Evolutionary conservation across 2,888 invertebrate species (phyloP).

Genomic region (Liopterus haemorrhoidalis): DNA sequence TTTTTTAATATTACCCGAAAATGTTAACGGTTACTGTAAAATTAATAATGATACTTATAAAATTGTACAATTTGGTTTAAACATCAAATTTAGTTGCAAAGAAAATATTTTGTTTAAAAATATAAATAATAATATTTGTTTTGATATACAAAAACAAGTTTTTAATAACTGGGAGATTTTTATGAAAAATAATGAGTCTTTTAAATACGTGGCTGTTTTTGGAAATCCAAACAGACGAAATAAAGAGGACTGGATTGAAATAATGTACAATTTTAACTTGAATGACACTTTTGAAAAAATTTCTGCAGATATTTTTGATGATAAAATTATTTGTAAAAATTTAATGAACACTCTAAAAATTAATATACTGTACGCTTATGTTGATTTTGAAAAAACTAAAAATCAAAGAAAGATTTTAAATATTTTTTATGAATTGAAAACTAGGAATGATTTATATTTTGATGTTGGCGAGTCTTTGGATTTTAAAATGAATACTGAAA

Average conservation of each 20-base stretch:
- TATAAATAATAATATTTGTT: conserved; percentile 25
- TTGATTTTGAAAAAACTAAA: conserved; percentile 37
- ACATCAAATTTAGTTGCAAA: conserved; percentile 48
- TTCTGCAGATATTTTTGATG: conserved; percentile 38
- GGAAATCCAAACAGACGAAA: conserved; percentile 47
- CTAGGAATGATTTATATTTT: conserved; percentile 11
- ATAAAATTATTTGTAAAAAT: conserved; percentile 40
- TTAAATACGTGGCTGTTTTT: conserved; percentile 45
- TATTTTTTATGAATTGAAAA: conserved; percentile 33
- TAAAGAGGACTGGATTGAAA: conserved; percentile 48
- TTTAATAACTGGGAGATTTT: conserved; percentile 36
- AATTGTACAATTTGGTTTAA: conserved; percentile 48
- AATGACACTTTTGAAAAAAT: conserved; percentile 37
- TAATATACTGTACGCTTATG: conserved; percentile 47
- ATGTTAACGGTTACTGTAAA: conserved; percentile 46
- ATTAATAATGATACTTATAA: conserved; percentile 41
- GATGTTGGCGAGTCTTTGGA: conserved; percentile 28
- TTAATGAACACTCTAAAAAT: conserved; percentile 41
- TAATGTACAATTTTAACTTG: conserved; percentile 39
- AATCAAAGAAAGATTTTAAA: conserved; percentile 43
- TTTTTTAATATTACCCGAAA: conserved; percentile 44
- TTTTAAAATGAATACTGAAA: conserved; percentile 33
- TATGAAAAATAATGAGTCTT: conserved; percentile 33
- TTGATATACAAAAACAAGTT: conserved; percentile 35
- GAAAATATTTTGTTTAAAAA: no score